These are phyloP conservation scores for Arrhamphus sclerolepis DNA, from an alignment of 2,797 vertebrate species.

Conservation along the genomic window DNA sequence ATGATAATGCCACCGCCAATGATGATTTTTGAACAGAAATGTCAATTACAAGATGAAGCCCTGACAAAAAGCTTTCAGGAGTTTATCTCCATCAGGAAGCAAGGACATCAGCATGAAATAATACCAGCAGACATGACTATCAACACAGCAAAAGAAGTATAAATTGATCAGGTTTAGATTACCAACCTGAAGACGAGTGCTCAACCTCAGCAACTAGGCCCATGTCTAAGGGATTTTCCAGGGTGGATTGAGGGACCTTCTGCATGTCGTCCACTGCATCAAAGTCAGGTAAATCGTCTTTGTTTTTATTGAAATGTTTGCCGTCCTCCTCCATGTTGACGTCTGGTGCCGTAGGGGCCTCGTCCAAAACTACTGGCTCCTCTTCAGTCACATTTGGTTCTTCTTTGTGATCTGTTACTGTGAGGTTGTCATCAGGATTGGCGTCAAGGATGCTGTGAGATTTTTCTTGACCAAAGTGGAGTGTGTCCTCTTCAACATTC, in stretches of 20 bases:
- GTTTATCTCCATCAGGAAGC: background rate
- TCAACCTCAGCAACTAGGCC: slow-evolving; percentile 68
- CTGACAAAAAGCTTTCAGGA: too few species aligned
- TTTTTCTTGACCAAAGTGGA: slow-evolving; percentile 8
- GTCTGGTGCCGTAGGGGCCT: slow-evolving; percentile 45
- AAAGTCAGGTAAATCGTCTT: slow-evolving; percentile 72
- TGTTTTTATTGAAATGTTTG: slow-evolving; percentile 78
- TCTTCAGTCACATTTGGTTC: slow-evolving; percentile 15
- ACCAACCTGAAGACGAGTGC: slow-evolving; percentile 72
- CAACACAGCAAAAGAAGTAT: background rate
- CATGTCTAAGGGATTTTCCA: slow-evolving; percentile 74
- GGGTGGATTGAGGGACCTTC: slow-evolving; percentile 69
- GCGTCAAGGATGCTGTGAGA: slow-evolving; percentile 16
- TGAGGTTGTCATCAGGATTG: slow-evolving; percentile 32
- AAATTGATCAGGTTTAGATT: background rate
- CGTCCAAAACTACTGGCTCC: slow-evolving; percentile 38
- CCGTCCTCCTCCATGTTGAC: slow-evolving; percentile 69
- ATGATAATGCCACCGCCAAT: too few species aligned
- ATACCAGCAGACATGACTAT: background rate
- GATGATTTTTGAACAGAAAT: too few species aligned
- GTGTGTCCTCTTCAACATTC: slow-evolving; percentile 12
- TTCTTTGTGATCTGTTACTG: slow-evolving; percentile 6
- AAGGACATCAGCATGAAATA: background rate
- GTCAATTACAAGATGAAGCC: too few species aligned
- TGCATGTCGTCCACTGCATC: slow-evolving; percentile 66